Percentiles rank a stretch among this genome's conserved stretches.
Evolutionary conservation across 2,888 invertebrate genomes (phyloP).

Genomic region (Trissolcus brochymenae): DNA sequence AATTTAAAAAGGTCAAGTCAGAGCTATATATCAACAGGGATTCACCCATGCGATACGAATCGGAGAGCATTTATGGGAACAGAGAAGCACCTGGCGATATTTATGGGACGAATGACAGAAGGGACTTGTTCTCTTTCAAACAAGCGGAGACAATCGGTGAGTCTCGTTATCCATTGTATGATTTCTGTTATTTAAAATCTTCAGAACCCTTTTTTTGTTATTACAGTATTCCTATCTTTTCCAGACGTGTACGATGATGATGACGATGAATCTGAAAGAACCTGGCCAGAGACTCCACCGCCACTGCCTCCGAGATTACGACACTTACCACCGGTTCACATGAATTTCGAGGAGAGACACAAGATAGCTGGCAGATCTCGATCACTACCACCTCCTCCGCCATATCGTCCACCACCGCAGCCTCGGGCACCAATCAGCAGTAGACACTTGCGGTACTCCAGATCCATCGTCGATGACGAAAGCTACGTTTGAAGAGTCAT

Average conservation of each 20-base stretch:
- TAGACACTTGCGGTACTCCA: conserved; percentile 71
- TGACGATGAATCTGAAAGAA: conserved; percentile 66
- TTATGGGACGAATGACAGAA: conserved; percentile 67
- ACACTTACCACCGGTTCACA: conserved; percentile 82
- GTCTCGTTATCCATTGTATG: neutral
- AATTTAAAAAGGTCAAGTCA: conserved; percentile 72
- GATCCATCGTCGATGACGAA: conserved; percentile 74
- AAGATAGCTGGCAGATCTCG: conserved; percentile 73
- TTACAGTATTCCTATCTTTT: conserved; percentile 60
- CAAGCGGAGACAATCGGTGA: conserved; percentile 69
- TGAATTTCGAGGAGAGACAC: conserved; percentile 80
- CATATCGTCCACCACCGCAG: conserved; percentile 74
- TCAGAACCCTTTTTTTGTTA: neutral
- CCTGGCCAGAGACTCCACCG: conserved; percentile 78
- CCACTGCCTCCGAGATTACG: conserved; percentile 81
- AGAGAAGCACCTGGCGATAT: conserved; percentile 69
- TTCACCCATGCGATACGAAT: conserved; percentile 70
- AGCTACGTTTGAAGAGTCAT: conserved; percentile 70
- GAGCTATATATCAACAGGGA: conserved; percentile 70
- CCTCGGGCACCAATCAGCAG: conserved; percentile 72
- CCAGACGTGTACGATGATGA: conserved; percentile 74
- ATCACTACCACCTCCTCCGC: conserved; percentile 73
- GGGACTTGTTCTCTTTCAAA: conserved; percentile 70
- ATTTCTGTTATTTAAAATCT: neutral
- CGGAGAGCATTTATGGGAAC: conserved; percentile 68